Percentiles rank a stretch among this genome's conserved stretches.
phyloP scores from a whole-genome alignment of 2,888 invertebrate species.

The Drepana falcataria region DNA sequence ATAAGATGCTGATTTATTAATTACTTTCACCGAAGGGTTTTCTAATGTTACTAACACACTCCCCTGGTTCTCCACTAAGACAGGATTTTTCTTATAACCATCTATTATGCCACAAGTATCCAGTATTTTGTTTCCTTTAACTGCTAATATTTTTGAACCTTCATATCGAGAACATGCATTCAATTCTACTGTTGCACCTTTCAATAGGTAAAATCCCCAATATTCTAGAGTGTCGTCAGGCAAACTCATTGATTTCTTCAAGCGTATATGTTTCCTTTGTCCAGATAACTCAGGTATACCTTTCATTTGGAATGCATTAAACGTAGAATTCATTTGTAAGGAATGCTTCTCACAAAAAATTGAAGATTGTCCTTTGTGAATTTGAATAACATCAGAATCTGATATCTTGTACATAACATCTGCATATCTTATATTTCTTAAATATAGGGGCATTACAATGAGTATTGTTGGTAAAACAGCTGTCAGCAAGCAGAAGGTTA shows the following conservation, averaged over 20 bases:
- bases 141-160: constrained; percentile 88
- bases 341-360: constrained; percentile 89
- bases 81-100: constrained; percentile 82
- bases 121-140: constrained; percentile 87
- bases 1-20: constrained; percentile 5
- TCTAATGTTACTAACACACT: constrained; percentile 70
- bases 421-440: constrained; percentile 86
- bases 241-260: constrained; percentile 89
- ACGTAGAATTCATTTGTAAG: constrained; percentile 84
- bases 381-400: constrained; percentile 90
- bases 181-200: constrained; percentile 86
- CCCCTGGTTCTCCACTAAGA: constrained; percentile 78
- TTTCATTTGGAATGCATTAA: constrained; percentile 86
- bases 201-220: constrained; percentile 91
- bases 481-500: constrained; percentile 87
- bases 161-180: constrained; percentile 89
- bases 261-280: constrained; percentile 84
- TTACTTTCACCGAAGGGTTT: constrained; percentile 38
- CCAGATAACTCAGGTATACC: constrained; percentile 83
- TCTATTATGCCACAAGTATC: constrained; percentile 88
- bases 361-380: constrained; percentile 89
- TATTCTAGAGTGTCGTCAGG: constrained; percentile 93
- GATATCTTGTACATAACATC: constrained; percentile 88
- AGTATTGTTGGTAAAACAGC: constrained; percentile 86
- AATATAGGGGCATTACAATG: constrained; percentile 87